Evolutionary conservation across 2,113 vertebrate genomes (phyloP).

Genomic region (Crotophaga sulcirostris): DNA sequence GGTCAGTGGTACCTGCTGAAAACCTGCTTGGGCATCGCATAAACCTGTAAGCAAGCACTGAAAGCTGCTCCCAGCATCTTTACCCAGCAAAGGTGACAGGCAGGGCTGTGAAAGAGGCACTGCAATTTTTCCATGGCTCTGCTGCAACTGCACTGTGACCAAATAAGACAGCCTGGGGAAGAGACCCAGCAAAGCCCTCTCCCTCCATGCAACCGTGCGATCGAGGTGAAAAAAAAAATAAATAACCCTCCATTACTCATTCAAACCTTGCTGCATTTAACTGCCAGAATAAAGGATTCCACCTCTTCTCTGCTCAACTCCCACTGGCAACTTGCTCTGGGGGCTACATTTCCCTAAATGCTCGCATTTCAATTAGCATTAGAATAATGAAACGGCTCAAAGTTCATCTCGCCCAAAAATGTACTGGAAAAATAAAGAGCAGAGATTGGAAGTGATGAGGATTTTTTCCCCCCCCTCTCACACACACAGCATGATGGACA

Average conservation of each 20-base stretch:
- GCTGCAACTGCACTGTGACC: slow-evolving; percentile 32
- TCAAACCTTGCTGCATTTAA: slow-evolving; percentile 52
- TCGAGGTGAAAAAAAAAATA: not conserved
- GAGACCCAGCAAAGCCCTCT: not conserved
- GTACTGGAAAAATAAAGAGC: slow-evolving; percentile 53
- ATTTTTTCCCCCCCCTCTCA: not conserved
- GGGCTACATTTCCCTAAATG: slow-evolving; percentile 47
- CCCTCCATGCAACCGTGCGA: not conserved
- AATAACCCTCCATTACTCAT: slow-evolving; percentile 47
- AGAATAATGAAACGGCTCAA: slow-evolving; percentile 45
- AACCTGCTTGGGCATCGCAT: not conserved
- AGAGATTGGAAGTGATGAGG: slow-evolving; percentile 18
- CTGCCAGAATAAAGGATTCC: slow-evolving; percentile 50
- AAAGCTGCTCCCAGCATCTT: not conserved
- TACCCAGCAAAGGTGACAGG: slow-evolving; percentile 28
- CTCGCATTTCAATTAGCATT: slow-evolving; percentile 49
- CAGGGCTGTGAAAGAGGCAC: slow-evolving; percentile 10
- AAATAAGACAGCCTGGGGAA: not conserved
- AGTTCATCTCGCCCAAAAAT: slow-evolving; percentile 49
- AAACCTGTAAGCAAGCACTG: not conserved
- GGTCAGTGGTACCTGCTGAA: not conserved
- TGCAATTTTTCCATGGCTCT: slow-evolving; percentile 51
- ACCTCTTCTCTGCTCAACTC: slow-evolving; percentile 49
- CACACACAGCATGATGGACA: not conserved
- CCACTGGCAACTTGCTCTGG: slow-evolving; percentile 61